These are phyloP conservation scores for Lepidochrysops patricia DNA, from an alignment of 2,888 invertebrate species.

Conservation along the genomic window DNA sequence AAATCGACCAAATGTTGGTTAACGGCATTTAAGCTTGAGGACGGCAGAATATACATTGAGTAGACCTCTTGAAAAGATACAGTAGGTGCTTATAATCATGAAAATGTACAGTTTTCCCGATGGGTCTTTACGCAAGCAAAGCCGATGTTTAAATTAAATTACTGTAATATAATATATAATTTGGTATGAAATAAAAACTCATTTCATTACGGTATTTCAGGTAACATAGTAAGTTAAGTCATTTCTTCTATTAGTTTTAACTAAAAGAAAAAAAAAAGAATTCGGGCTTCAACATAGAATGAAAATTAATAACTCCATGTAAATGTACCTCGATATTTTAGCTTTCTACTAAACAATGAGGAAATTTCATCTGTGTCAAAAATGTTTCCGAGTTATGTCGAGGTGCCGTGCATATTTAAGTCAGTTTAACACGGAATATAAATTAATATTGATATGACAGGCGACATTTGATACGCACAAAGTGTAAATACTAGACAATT, in stretches of 20 bases:
- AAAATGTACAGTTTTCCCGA: no score
- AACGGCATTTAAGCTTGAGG: no score
- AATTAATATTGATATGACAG: constrained; percentile 28
- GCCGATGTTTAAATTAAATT: no score
- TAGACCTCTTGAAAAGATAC: no score
- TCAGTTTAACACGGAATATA: constrained; percentile 19
- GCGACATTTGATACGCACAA: constrained; percentile 26
- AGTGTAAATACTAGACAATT: constrained; percentile 26
- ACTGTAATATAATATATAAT: no score
- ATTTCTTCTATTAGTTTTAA: background rate
- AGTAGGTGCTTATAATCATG: no score
- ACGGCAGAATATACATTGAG: no score
- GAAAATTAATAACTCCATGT: background rate
- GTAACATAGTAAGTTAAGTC: background rate
- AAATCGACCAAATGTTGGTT: no score
- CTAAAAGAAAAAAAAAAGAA: background rate
- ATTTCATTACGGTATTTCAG: background rate
- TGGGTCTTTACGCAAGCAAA: no score
- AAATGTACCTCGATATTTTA: background rate
- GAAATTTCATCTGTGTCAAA: constrained; percentile 3
- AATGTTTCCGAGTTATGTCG: background rate
- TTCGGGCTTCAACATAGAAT: background rate
- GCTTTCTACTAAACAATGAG: background rate
- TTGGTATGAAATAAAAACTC: no score
- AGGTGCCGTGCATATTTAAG: background rate